Percentiles rank a stretch among this genome's conserved stretches.
phyloP scores from a whole-genome alignment of 2,888 invertebrate species.

The Pseudococcus jackbeardsleyi region DNA sequence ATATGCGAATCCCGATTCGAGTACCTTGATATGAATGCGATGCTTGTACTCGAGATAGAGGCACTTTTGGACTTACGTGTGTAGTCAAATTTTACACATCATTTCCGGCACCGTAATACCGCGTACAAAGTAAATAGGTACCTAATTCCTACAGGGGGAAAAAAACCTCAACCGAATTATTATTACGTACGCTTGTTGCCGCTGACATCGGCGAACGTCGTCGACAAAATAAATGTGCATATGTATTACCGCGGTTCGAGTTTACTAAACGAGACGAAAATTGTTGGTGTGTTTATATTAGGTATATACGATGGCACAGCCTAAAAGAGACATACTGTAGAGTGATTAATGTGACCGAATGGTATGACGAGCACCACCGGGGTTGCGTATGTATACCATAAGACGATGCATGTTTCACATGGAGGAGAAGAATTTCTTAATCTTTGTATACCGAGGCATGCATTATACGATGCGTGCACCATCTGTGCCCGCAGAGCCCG shows the following conservation, averaged over 20 bases:
- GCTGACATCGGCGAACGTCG: constrained; percentile 4
- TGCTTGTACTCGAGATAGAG: background rate
- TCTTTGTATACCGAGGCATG: background rate
- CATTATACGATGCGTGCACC: background rate
- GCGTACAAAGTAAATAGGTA: background rate
- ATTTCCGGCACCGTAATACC: constrained; percentile 16
- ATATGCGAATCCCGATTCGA: too few species aligned
- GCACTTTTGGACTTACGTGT: background rate
- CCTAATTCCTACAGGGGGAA: background rate
- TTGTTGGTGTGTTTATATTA: background rate
- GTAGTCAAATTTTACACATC: constrained; percentile 39
- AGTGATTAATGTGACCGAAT: constrained; percentile 19
- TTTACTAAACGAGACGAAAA: background rate
- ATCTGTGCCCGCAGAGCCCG: background rate
- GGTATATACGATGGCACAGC: background rate
- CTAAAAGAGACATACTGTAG: background rate
- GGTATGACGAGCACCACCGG: background rate
- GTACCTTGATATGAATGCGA: background rate
- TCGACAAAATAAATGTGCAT: background rate
- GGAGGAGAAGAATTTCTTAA: constrained; percentile 40
- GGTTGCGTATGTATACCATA: background rate
- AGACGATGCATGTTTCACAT: background rate
- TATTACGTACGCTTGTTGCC: constrained; percentile 36
- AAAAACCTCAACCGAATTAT: constrained; percentile 37
- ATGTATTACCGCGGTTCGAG: background rate